Percentiles rank a stretch among this genome's conserved stretches.
Conservation (phyloP, 2,797 vertebrate genomes). For the Monodelphis domestica region DNA sequence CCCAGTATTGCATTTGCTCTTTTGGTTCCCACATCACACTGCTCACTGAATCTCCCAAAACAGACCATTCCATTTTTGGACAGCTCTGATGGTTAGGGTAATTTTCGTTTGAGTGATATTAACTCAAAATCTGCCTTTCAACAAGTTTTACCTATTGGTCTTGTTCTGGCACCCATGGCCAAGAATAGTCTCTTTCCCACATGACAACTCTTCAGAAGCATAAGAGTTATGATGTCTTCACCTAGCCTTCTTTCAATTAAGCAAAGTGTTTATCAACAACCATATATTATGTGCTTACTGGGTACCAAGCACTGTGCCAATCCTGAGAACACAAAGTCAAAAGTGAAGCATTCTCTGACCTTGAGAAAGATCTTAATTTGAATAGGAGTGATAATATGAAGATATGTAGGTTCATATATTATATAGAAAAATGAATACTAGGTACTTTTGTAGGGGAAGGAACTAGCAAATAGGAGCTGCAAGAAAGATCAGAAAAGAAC, state of each 20-base stretch:
- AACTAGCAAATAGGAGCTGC: not conserved
- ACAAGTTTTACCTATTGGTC: not conserved
- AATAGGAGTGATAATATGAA: not conserved
- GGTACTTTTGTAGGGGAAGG: not conserved
- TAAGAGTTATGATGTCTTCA: not conserved
- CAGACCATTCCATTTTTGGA: not conserved
- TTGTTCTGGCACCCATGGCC: not conserved
- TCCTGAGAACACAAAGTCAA: not conserved
- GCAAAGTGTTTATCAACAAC: not conserved
- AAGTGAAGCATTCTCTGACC: not conserved
- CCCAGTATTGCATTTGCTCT: not conserved
- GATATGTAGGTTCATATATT: not conserved
- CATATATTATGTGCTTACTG: not conserved
- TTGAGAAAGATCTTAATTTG: not conserved
- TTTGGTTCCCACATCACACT: not conserved
- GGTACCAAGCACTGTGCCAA: not conserved
- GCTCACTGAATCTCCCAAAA: not conserved
- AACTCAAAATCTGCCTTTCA: not conserved
- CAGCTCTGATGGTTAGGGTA: not conserved
- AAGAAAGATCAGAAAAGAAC: not conserved
- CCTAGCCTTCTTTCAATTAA: not conserved
- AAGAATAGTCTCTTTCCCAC: not conserved
- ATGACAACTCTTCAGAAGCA: not conserved
- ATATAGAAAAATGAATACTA: not conserved
- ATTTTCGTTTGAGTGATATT: not conserved